Evolutionary conservation across 2,888 invertebrate species (phyloP), one percentile per base, ranked within the genome.

Genomic region (Xestia c-nigrum): DNA sequence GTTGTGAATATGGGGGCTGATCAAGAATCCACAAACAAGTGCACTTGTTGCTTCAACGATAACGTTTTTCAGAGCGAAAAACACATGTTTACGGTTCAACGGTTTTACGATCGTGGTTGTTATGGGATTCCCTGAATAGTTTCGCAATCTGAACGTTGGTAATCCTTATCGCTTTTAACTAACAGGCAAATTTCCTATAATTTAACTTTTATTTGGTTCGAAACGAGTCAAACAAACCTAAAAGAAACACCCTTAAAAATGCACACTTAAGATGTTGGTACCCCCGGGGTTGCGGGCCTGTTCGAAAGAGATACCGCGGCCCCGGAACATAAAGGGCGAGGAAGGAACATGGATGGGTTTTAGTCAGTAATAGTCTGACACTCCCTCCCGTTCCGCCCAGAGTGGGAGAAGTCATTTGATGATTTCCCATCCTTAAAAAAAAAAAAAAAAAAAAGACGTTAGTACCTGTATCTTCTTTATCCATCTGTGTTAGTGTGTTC

Each of bases 11-110:
- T 31, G 31, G 31, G 31, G 31, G 31, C 31, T 31, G 31, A 50
- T 31, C 43, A 21, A 52, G 10, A 10, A 21, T 70, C 10, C 9
- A 50, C 40, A 14, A 70, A 14, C 6, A 19, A 21, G 3, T 50
- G 59, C 9, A 38, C 61, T 61, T 61, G 61, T 38, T 61, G 21
- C 72, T 72, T n/a, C 21, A 55, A 19, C 43, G 61, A 57, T 69
- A 69, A 69, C 19, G 38, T 69, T 12, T 6, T 52, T n/a, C n/a
- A 43, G 24, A 14, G 14, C 40, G 38, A 64, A n/a, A 43, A 63
- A 16, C 21, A 50, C 43, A 52, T 12, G 50, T 71, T 72, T 31
- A 57, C n/a, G 38, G 50, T 40, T 31, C 46, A 9, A 31, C 9
- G 24, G 50, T 55, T 31, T 70, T 43, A 43, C 14, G 38, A n/a